phyloP scores from a whole-genome alignment of 2,797 vertebrate species.

The Chiloscyllium punctatum region DNA sequence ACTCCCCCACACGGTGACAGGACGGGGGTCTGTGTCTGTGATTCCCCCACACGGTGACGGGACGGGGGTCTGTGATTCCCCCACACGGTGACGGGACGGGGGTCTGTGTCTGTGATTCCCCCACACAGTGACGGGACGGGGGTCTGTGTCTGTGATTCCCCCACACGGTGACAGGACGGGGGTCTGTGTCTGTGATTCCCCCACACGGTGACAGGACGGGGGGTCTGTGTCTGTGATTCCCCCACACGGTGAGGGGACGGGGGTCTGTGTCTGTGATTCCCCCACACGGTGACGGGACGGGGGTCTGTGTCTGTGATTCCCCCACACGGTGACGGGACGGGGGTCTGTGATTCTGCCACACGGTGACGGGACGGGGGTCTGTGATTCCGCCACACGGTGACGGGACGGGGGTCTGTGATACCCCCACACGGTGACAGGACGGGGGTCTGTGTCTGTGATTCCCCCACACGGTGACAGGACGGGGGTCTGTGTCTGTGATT shows the following conservation, averaged over 20 bases:
- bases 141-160: too few species aligned
- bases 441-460: too few species aligned
- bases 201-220: background rate
- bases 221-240: too few species aligned
- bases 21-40: too few species aligned
- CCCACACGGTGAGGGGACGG: background rate
- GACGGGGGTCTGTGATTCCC: too few species aligned
- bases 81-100: background rate
- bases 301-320: too few species aligned
- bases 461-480: background rate
- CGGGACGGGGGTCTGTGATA: too few species aligned
- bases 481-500: too few species aligned
- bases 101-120: too few species aligned
- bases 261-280: too few species aligned
- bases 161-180: background rate
- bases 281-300: background rate
- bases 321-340: background rate
- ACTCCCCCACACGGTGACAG: background rate
- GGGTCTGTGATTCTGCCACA: background rate
- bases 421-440: background rate
- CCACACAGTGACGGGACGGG: background rate
- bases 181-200: too few species aligned
- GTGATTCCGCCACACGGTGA: background rate
- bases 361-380: background rate
- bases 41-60: background rate